phyloP scores from a whole-genome alignment of 2,113 vertebrate species.

The Macquaria australasica region DNA sequence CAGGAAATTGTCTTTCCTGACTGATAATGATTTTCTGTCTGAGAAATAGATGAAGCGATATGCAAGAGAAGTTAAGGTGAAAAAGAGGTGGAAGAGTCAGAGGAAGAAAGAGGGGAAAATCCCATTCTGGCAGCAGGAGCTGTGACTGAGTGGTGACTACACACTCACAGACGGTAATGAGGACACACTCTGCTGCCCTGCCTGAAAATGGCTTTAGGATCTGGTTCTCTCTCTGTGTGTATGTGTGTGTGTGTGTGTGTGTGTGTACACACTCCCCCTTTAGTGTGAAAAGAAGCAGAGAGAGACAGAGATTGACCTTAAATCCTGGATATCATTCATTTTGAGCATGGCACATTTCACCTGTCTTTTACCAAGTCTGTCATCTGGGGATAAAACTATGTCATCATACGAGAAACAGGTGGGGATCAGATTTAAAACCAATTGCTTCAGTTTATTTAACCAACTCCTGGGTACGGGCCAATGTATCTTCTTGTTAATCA shows the following conservation, averaged over 20 bases:
- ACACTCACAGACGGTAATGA: slow-evolving; percentile 75
- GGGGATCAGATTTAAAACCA: slow-evolving; percentile 42
- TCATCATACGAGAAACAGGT: slow-evolving; percentile 42
- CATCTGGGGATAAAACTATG: slow-evolving; percentile 38
- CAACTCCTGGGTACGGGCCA: slow-evolving; percentile 3
- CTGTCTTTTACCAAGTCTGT: slow-evolving; percentile 45
- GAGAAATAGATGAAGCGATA: slow-evolving; percentile 79
- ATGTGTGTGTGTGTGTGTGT: slow-evolving; percentile 6
- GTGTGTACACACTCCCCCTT: slow-evolving; percentile 18
- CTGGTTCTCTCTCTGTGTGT: slow-evolving; percentile 9
- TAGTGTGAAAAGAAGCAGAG: slow-evolving; percentile 53
- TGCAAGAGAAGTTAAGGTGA: slow-evolving; percentile 75
- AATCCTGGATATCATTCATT: slow-evolving; percentile 70
- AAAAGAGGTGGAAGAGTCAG: slow-evolving; percentile 59
- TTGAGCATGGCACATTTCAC: slow-evolving; percentile 60
- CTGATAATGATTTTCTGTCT: slow-evolving; percentile 81
- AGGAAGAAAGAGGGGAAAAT: slow-evolving; percentile 63
- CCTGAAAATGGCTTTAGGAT: slow-evolving; percentile 73
- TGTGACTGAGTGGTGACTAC: slow-evolving; percentile 79
- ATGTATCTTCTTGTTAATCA: slow-evolving; percentile 40
- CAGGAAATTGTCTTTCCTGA: slow-evolving; percentile 80
- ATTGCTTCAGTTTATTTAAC: slow-evolving; percentile 19
- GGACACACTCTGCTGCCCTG: slow-evolving; percentile 71
- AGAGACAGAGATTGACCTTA: slow-evolving; percentile 54
- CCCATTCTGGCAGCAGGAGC: slow-evolving; percentile 68